Conservation (phyloP, 2,888 invertebrate species). For the Elegia similella region DNA sequence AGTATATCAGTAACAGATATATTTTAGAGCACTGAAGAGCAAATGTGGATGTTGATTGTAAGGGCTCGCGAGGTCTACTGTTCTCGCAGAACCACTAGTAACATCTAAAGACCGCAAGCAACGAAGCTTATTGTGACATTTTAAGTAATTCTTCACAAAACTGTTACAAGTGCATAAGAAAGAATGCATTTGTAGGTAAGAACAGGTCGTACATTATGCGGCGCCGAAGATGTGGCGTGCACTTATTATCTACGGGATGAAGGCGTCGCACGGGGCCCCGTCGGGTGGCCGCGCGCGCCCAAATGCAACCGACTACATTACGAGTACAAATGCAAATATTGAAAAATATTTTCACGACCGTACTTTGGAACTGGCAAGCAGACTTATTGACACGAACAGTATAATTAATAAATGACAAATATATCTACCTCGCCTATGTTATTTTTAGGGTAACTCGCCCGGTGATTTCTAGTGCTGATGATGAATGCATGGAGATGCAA, state of each 20-base stretch:
- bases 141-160: constrained; percentile 27
- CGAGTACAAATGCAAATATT: constrained; percentile 41
- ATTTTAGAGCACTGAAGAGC: no score
- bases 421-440: no score
- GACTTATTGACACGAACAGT: not conserved
- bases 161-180: constrained; percentile 37
- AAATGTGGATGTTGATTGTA: no score
- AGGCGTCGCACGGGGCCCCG: constrained; percentile 57
- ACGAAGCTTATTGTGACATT: constrained; percentile 16
- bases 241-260: constrained; percentile 68
- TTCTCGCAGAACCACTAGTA: no score
- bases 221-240: constrained; percentile 63
- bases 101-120: not conserved
- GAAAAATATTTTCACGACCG: constrained; percentile 19
- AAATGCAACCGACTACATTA: constrained; percentile 48
- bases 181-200: constrained; percentile 53
- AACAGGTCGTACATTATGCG: constrained; percentile 49
- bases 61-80: no score
- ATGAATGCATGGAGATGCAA: no score
- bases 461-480: no score
- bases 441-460: no score
- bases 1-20: no score
- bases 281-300: constrained; percentile 62
- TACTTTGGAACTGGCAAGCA: not conserved
- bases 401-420: no score